Conservation (phyloP, 1,140 invertebrate species). For the Helicoverpa zea region DNA sequence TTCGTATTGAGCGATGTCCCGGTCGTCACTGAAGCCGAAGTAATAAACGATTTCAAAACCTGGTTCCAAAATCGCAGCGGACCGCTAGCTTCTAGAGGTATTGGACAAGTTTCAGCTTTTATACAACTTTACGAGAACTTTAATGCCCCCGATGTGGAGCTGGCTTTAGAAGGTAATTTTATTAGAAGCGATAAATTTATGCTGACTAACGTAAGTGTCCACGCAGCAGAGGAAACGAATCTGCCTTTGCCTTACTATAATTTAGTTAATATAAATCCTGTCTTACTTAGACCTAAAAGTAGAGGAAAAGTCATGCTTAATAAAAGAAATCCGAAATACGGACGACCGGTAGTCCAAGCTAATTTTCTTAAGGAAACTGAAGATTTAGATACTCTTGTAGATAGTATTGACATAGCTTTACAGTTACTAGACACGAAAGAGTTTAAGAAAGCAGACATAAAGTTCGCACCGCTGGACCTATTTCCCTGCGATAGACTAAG, state of each 20-base stretch:
- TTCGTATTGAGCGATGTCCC: constrained; percentile 70
- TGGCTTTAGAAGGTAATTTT: constrained; percentile 80
- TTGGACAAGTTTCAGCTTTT: constrained; percentile 79
- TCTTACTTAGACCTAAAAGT: constrained; percentile 93
- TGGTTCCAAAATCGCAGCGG: constrained; percentile 81
- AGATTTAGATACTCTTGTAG: constrained; percentile 93
- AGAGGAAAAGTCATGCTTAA: constrained; percentile 92
- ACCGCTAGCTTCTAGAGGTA: constrained; percentile 77
- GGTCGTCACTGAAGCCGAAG: constrained; percentile 67
- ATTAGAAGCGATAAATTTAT: constrained; percentile 83
- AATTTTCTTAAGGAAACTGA: constrained; percentile 95
- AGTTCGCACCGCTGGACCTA: constrained; percentile 79
- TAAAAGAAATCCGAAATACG: constrained; percentile 92
- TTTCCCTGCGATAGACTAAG: constrained; percentile 81
- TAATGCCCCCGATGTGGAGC: constrained; percentile 80
- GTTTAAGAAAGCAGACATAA: constrained; percentile 78
- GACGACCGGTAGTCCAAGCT: constrained; percentile 96
- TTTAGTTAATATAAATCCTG: constrained; percentile 90
- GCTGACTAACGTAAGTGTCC: constrained; percentile 79
- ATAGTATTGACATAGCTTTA: constrained; percentile 92
- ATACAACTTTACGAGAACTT: constrained; percentile 80
- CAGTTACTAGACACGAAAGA: constrained; percentile 81
- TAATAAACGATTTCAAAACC: constrained; percentile 82
- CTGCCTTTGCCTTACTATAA: constrained; percentile 81
- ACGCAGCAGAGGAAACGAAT: constrained; percentile 75